Evolutionary conservation across 2,888 invertebrate genomes (phyloP).

Genomic region (Brachyopa scutellaris): DNA sequence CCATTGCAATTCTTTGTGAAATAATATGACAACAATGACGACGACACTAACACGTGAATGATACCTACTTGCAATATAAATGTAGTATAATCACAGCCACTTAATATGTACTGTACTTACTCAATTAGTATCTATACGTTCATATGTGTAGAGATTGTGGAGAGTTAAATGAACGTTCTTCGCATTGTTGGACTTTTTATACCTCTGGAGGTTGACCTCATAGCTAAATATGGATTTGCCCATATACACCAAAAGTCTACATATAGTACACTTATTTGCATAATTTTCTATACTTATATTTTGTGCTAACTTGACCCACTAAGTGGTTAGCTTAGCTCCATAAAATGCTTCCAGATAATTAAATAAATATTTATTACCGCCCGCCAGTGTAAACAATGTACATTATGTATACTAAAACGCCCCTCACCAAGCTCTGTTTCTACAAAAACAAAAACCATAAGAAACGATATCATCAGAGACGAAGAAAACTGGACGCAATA

Average conservation of each 20-base stretch:
- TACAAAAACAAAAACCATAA: slow-evolving; percentile 3
- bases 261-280: slow-evolving; percentile 16
- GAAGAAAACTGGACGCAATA: not conserved
- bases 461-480: not conserved
- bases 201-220: slow-evolving; percentile 11
- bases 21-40: slow-evolving; percentile 1
- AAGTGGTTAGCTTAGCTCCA: not conserved
- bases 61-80: not conserved
- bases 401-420: not conserved
- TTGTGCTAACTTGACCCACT: slow-evolving; percentile 20
- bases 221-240: slow-evolving; percentile 9
- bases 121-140: slow-evolving; percentile 2
- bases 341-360: not conserved
- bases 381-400: not conserved
- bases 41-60: slow-evolving; percentile 24
- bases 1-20: slow-evolving; percentile 14
- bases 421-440: not conserved
- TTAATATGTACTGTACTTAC: not conserved
- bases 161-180: slow-evolving; percentile 24
- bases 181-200: not conserved
- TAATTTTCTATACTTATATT: slow-evolving; percentile 6
- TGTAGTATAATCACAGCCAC: not conserved
- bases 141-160: too few relatives aligned
- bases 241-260: not conserved
- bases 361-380: not conserved